phyloP scores from a whole-genome alignment of 2,888 invertebrate species.

The Camptogramma bilineatum region DNA sequence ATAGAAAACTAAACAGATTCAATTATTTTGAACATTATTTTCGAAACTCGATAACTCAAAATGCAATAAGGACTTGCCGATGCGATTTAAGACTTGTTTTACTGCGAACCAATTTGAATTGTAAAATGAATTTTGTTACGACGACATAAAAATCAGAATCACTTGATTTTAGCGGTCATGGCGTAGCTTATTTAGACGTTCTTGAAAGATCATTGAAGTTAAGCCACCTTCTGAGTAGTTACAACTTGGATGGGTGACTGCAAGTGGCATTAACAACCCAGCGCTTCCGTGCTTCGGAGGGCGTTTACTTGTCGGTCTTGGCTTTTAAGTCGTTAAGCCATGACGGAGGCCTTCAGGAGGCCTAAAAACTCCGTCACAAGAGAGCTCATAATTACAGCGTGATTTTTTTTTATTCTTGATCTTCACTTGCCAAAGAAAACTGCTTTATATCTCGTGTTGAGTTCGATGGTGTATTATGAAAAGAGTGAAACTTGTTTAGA shows the following conservation, averaged over 20 bases:
- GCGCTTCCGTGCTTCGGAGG: too few species aligned
- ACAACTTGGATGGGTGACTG: too few species aligned
- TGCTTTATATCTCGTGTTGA: neutral
- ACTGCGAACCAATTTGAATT: neutral
- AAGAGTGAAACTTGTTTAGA: slow-evolving; percentile 3
- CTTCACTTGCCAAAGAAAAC: neutral
- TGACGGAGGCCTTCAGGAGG: too few species aligned
- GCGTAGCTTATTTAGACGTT: too few species aligned
- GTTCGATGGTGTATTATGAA: neutral
- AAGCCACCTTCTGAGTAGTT: too few species aligned
- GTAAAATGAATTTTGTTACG: neutral
- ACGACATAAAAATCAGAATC: neutral
- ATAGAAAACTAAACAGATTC: slow-evolving; percentile 40
- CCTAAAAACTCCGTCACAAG: too few species aligned
- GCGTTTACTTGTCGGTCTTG: too few species aligned
- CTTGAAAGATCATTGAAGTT: too few species aligned
- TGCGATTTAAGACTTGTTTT: slow-evolving; percentile 14
- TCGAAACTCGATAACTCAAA: slow-evolving; percentile 53
- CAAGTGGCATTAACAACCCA: too few species aligned
- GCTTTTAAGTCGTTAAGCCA: too few species aligned
- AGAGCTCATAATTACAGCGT: too few species aligned
- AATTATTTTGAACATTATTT: slow-evolving; percentile 52
- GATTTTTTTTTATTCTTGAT: neutral
- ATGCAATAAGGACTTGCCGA: slow-evolving; percentile 52
- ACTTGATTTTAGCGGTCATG: too few species aligned